Base-by-base conservation (phyloP, 2,888 invertebrate genomes). In the Pomacea canaliculata region DNA sequence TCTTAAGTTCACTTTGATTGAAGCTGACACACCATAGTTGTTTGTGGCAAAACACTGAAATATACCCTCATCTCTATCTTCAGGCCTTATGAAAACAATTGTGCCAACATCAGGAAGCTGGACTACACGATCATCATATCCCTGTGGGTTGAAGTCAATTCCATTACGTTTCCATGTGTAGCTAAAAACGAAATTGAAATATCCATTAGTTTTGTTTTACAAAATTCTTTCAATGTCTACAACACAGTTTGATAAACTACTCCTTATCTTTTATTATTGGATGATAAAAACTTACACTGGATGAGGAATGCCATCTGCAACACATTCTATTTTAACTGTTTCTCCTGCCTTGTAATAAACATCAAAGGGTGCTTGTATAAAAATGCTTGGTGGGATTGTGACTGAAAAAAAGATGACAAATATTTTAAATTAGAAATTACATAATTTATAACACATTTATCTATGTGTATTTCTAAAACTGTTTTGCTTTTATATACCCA, bases 1-100 rank as follows among this genome's bases (percentile, higher is more conserved):
- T 63, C 86, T 78, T n/a, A 88, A 78, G 77, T 88, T 87, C 59
- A 86, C 79, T 66, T 85, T 85, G 18, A 85, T 95, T 89, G 97
- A 97, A 3, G 97, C 96, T 66, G 98, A 97, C 1, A 93, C 95
- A 77, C 98, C 98, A 93, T 96, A 96, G 87, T 96, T 95, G 91
- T 98, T 98, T 87, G 94, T 94, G 4, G 98, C 98, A 91, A 97
- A 96, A 91, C 98, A 98, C 91, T 98, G 97, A 91, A 97, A 98
- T 89, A 97, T 96, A 48, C 97, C 98, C 81, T 97, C 93, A 91
- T 98, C 98, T 89, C 96, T 97, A 85, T 96, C 95, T 73, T 95
- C 93, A 0, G 98, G 98, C 82, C 94, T 93, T 76, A 96, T 94
- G 84, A 98, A 95, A 56, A 97, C 96, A 70, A 99, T 93, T 1